Evolutionary conservation across 2,888 invertebrate genomes (phyloP), one percentile per base, ranked within the genome.

Genomic region (Formica aserva): DNA sequence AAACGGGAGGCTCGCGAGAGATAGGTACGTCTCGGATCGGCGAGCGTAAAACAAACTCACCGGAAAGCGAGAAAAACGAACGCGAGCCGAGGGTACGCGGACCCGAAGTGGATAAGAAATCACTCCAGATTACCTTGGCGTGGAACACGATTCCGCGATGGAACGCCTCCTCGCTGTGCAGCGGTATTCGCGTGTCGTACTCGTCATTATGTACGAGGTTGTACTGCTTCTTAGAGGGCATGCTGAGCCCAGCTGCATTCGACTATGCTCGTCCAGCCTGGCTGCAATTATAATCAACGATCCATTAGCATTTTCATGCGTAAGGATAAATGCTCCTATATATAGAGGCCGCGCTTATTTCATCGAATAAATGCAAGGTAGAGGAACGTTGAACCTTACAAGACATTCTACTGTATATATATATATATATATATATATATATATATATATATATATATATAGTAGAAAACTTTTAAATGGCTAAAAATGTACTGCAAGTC

Each of bases 101-200:
- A 72, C 15, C 57, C 57, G 74, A 48, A 35, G 78, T 45, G 74
- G 72, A 81, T 80, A 41, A 63, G 67, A 62, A 67, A 86, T 29
- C 60, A 67, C 76, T 80, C 60, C n/a, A 72, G 91, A 95, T 96
- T 95, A 99, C 99, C 98, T 99, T 99, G 91, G 98, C 99, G 95
- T 98, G 98, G 96, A 99, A 99, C 92, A 97, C 97, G 95, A 99
- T 99, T 92, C 99, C 99, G 95, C 98, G 98, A 92, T 98, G 97
- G 96, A 99, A 99, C 87, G 99, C 99, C 95, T 99, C 98, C 90
- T 99, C 99, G 85, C 98, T 97, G 95, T 99, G 98, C 90, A 99
- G 95, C n/a, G 99, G 99, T 94, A 99, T 98, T 94, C 98, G 96
- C 87, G 98, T 97, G 95, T 99, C 99, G 95, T 98, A 98, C 94